phyloP scores from a whole-genome alignment of 2,113 vertebrate genomes.

The Murina feae region DNA sequence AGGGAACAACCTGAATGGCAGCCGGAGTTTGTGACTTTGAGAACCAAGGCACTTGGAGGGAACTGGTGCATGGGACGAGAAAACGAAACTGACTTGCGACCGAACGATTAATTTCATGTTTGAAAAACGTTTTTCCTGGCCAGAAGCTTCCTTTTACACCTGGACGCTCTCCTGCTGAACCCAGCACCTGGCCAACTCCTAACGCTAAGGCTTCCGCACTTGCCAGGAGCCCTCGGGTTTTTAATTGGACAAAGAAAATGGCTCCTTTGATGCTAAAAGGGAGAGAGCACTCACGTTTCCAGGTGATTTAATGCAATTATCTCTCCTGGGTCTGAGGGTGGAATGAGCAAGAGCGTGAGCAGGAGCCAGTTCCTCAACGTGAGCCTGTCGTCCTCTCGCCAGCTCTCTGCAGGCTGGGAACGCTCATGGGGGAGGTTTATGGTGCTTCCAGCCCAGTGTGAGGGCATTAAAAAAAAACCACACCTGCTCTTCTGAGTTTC shows the following conservation, averaged over 20 bases:
- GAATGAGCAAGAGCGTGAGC: not conserved
- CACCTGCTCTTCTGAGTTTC: not conserved
- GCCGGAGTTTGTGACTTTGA: fast-evolving
- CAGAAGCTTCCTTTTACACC: not conserved
- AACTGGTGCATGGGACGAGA: not conserved
- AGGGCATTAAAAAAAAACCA: not conserved
- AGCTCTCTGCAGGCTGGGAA: not conserved
- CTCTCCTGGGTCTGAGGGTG: not conserved
- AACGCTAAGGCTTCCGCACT: not conserved
- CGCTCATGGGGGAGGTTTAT: not conserved
- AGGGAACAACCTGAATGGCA: not conserved
- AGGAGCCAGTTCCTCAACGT: not conserved
- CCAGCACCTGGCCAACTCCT: not conserved
- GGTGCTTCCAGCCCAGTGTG: not conserved
- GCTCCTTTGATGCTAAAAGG: not conserved
- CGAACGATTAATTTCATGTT: not conserved
- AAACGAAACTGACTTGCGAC: not conserved
- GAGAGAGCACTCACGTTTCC: not conserved
- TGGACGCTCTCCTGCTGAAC: not conserved
- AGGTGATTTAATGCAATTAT: not conserved
- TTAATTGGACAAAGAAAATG: not conserved
- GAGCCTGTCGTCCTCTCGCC: not conserved
- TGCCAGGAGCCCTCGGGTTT: not conserved
- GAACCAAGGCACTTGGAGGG: not conserved
- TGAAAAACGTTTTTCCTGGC: not conserved